Evolutionary conservation across 2,797 vertebrate species (phyloP), one percentile per base, ranked within the genome.

Genomic region (Salmo trutta): DNA sequence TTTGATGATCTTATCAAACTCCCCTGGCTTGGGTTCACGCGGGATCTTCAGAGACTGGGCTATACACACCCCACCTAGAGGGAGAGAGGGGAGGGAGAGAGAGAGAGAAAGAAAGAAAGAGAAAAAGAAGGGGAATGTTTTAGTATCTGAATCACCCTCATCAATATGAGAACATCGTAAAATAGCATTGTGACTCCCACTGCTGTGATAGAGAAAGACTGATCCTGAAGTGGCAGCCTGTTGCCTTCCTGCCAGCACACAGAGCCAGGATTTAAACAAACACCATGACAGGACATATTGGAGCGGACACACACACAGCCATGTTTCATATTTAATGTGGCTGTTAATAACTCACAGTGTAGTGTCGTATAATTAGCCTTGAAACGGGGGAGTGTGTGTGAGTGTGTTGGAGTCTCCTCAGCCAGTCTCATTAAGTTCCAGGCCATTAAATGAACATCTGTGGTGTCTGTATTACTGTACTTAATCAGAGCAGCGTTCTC

Each of bases 21-120:
- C 96, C 88, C 95, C 95, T 75, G 91, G 92, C 83, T 93, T 95
- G 16, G 96, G 96, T 68, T 97, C 96, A 29, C 96, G 91, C 27
- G 96, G 96, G 59, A 97, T 96, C 93, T 96, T 97, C 83, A 96
- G 90, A 8, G 96, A 96, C 79, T 97, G 96, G 81, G 96, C 96
- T 86, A 97, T 96, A 79, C 96, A 97, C 87, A 97, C 95, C 74
- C 95, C 95, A 90, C 96, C 96, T 96, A 86, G 29, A 36, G 24
- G 73, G 36, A 33, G 56, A 47, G 31, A 75, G 29, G 91, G 5
- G 47, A 69, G n/a, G 24, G 21, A 0, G 1, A 36, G 59, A 8
- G 12, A 3, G 31, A 27, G 21, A 8, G 12, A 3, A 24, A 27
- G 21, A 6, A 64, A n/a, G 2, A n/a, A 41, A 21, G 0, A 6